Percentiles rank a stretch among this genome's conserved stretches.
Evolutionary conservation across 2,888 invertebrate genomes (phyloP).

Genomic region (Chirona hameri): DNA sequence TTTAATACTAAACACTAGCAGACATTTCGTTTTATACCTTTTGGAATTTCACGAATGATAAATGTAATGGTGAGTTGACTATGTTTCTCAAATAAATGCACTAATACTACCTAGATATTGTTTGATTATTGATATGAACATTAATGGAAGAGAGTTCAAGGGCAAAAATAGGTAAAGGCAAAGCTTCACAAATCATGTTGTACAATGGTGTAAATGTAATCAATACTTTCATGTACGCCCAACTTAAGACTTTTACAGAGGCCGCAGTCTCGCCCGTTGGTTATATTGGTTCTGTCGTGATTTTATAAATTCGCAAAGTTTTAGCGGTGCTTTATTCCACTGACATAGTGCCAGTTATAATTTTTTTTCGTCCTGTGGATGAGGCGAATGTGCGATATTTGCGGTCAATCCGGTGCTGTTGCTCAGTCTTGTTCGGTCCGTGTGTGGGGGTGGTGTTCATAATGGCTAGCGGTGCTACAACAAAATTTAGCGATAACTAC

Average conservation of each 20-base stretch:
- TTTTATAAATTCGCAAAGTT: not conserved
- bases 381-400: not conserved
- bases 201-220: not conserved
- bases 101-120: no score
- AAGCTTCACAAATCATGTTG: no score
- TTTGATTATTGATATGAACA: no score
- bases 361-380: not conserved
- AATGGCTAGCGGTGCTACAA: slow-evolving; percentile 59
- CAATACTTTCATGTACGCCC: slow-evolving; percentile 8
- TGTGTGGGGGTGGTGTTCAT: slow-evolving; percentile 5
- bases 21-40: no score
- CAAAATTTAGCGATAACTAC: slow-evolving; percentile 98
- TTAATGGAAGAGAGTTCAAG: no score
- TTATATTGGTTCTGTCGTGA: not conserved
- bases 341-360: not conserved
- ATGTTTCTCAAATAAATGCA: no score
- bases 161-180: no score
- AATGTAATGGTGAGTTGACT: no score
- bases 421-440: not conserved
- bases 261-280: not conserved
- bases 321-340: not conserved
- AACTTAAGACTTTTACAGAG: not conserved
- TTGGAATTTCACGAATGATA: no score
- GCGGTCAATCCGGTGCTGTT: not conserved
- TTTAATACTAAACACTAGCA: no score